Evolutionary conservation across 2,888 invertebrate species (phyloP).

Genomic region (Druceiella hillmani): DNA sequence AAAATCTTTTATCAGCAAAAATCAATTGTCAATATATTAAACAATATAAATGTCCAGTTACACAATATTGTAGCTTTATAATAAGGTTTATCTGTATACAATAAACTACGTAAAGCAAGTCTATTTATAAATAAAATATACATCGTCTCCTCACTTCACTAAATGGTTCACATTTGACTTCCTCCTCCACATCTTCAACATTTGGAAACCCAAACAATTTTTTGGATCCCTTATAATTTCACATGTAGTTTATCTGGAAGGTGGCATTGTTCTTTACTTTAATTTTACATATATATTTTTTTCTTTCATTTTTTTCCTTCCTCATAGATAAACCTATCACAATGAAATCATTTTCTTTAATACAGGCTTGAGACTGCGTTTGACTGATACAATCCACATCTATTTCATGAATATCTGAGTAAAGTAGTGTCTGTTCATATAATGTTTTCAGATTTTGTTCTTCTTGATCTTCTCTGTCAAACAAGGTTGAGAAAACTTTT

Average conservation of each 20-base stretch:
- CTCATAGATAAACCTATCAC: conserved; percentile 1
- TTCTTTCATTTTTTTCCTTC: conserved; percentile 3
- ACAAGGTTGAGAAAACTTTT: no score
- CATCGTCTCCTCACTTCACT: no score
- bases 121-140: no score
- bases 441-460: not conserved
- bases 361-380: not conserved
- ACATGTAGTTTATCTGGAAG: not conserved
- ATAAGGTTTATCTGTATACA: no score
- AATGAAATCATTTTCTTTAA: conserved; percentile 5
- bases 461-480: no score
- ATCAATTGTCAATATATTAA: no score
- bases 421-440: not conserved
- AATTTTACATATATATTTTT: not conserved
- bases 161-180: no score
- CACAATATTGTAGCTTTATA: no score
- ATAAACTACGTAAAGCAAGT: no score
- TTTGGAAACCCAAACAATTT: not conserved
- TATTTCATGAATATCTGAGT: conserved; percentile 1
- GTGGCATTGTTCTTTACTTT: not conserved
- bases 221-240: not conserved
- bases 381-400: not conserved
- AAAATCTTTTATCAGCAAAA: no score
- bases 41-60: no score
- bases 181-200: no score